phyloP scores from a whole-genome alignment of 2,113 vertebrate species.

The Agelaius phoeniceus region DNA sequence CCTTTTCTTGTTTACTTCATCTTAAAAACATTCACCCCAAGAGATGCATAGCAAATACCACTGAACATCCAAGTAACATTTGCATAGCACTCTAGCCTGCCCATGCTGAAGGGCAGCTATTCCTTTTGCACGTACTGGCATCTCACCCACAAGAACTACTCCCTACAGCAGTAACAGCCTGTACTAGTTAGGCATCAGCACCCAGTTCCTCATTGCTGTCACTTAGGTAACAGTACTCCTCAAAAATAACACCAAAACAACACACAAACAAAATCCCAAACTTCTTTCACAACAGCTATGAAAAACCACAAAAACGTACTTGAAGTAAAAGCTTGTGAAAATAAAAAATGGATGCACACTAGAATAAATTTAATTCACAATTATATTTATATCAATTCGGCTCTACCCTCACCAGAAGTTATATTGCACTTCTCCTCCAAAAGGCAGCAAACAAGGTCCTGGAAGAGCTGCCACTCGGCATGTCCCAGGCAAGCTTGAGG shows the following conservation, averaged over 20 bases:
- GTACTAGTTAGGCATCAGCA: background rate
- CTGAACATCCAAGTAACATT: background rate
- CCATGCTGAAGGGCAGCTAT: background rate
- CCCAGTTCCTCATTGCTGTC: background rate
- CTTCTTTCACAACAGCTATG: background rate
- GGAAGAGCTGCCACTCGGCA: background rate
- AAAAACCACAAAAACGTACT: background rate
- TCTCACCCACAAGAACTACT: fast-evolving
- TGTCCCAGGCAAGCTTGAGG: background rate
- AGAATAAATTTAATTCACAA: background rate
- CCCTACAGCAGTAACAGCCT: background rate
- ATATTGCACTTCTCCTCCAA: background rate
- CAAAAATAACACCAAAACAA: background rate
- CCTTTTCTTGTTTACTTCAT: background rate
- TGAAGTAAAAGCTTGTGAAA: background rate
- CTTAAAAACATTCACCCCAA: background rate
- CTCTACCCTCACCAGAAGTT: background rate
- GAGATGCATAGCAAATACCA: background rate
- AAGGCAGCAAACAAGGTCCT: background rate
- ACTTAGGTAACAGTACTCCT: background rate
- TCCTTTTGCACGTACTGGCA: background rate
- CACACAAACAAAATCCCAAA: background rate
- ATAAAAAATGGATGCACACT: background rate
- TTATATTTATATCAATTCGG: background rate
- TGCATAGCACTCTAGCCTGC: background rate